Evolutionary conservation across 2,888 invertebrate species (phyloP).

Genomic region (Argynnis bischoffii): DNA sequence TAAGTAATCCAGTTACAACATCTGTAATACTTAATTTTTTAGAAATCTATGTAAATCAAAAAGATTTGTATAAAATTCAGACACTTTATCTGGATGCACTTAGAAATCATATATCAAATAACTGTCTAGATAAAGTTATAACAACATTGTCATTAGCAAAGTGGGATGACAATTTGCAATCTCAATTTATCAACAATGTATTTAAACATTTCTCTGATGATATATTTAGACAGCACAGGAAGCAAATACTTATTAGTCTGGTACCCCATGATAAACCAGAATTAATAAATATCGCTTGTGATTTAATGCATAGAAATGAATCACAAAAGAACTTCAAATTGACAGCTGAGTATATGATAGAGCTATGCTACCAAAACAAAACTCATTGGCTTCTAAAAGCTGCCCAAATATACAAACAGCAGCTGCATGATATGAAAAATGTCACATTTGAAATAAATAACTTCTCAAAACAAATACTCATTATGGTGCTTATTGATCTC

Average conservation of each 20-base stretch:
- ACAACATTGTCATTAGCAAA: constrained; percentile 64
- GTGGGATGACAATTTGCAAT: constrained; percentile 60
- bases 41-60: constrained; percentile 49
- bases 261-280: constrained; percentile 67
- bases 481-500: constrained; percentile 76
- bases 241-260: constrained; percentile 72
- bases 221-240: constrained; percentile 64
- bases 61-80: constrained; percentile 59
- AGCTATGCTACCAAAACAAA: constrained; percentile 75
- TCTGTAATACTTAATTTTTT: constrained; percentile 59
- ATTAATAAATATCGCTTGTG: constrained; percentile 59
- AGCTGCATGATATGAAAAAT: constrained; percentile 73
- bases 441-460: constrained; percentile 77
- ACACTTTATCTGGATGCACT: constrained; percentile 61
- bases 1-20: constrained; percentile 70
- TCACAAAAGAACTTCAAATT: constrained; percentile 71
- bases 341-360: constrained; percentile 77
- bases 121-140: constrained; percentile 63
- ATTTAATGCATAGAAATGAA: constrained; percentile 68
- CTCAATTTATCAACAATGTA: constrained; percentile 59
- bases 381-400: constrained; percentile 77
- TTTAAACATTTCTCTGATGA: constrained; percentile 64
- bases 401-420: constrained; percentile 70
- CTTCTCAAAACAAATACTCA: constrained; percentile 76
- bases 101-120: constrained; percentile 60